phyloP scores from a whole-genome alignment of 2,797 vertebrate species.

The Melopsittacus undulatus region DNA sequence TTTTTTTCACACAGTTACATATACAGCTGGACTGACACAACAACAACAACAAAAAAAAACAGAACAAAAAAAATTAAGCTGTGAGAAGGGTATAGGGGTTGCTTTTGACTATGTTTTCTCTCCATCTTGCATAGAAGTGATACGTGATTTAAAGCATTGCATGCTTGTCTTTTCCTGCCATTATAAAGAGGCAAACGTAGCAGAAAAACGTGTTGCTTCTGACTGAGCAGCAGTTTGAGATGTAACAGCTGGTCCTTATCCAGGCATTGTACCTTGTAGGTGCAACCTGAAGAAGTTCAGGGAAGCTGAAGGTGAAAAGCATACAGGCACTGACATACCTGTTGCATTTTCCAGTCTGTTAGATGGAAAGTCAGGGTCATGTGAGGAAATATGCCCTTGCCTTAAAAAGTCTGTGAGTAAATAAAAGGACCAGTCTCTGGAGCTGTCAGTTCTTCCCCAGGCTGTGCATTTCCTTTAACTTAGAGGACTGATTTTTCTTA shows the following conservation, averaged over 20 bases:
- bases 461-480: conserved; percentile 11
- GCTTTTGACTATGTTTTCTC: not conserved
- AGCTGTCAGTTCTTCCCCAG: conserved; percentile 1
- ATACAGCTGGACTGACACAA: not conserved
- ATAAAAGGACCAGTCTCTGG: not conserved
- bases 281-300: not conserved
- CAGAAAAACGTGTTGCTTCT: not conserved
- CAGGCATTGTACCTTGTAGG: not conserved
- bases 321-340: not conserved
- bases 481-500: not conserved
- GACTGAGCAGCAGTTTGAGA: not conserved
- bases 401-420: not conserved
- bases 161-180: not conserved
- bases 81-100: not conserved
- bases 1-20: not conserved
- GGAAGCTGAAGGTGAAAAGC: not conserved
- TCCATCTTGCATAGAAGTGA: not conserved
- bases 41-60: not conserved
- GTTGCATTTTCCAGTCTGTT: not conserved
- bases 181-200: not conserved
- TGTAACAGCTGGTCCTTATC: not conserved
- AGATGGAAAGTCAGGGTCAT: not conserved
- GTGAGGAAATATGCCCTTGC: not conserved
- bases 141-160: not conserved
- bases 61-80: not conserved